Evolutionary conservation across 1,140 invertebrate genomes (phyloP), one percentile per base, ranked within the genome.

Genomic region (Caligus rogercresseyi): DNA sequence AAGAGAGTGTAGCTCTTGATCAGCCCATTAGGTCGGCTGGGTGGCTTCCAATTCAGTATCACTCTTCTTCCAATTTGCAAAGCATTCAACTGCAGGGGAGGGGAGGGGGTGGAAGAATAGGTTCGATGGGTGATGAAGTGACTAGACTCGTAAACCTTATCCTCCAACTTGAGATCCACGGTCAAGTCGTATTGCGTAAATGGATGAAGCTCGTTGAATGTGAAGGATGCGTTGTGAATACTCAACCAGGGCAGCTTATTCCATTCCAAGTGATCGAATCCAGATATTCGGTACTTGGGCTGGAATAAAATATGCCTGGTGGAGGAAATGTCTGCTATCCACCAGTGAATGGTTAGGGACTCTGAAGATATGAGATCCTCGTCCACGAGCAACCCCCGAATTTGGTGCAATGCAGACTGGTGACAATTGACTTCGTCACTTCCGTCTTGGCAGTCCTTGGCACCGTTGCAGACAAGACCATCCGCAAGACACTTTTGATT

Each of bases 181-280:
- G 84, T 87, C 53, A 87, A 73, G 67, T 87, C 86, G 69, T 89
- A 89, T 0, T 73, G 70, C 0, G 85, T 87, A 66, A 74, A 85
- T 0, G 87, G 80, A 64, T 78, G 73, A 1, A 89, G 72, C 61
- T 78, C 71, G 0, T 72, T 78, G 68, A 89, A 86, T 59, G 74
- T 76, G 69, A 77, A 79, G 18, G 74, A 54, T 14, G 14, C 66
- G 43, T 25, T 16, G 54, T 3, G 63, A 11, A 4, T 23, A 25
- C 21, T 63, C 16, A 23, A 58, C n/a, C 67, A 68, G n/a, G 66
- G 58, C 14, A 14, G 59, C 63, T 66, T 71, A 24, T n/a, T 58
- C 64, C 71, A 74, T 1, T 65, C 67, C 23, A 70, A 70, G 0
- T 71, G 66, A 19, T 70, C 69, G 1, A 69, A 64, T 67, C 73